Conservation (phyloP, 2,888 invertebrate genomes). For the Bhutanitis thaidina region DNA sequence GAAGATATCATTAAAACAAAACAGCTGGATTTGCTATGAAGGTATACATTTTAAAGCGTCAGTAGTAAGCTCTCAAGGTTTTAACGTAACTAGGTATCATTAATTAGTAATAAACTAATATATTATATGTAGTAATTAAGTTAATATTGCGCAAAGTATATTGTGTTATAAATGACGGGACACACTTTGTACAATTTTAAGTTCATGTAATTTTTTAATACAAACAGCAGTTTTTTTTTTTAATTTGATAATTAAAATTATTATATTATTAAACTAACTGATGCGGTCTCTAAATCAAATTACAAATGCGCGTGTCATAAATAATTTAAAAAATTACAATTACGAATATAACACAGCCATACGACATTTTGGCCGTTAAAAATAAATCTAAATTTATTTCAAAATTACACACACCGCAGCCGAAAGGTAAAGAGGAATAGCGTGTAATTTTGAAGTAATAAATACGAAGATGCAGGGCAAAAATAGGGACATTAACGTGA, state of each 20-base stretch:
- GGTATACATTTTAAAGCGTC: slow-evolving; percentile 49
- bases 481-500: no score
- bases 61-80: slow-evolving; percentile 57
- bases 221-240: no score
- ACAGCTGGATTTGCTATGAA: not conserved
- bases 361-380: slow-evolving; percentile 48
- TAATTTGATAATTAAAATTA: no score
- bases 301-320: slow-evolving; percentile 34
- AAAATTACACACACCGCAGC: not conserved
- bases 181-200: no score
- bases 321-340: slow-evolving; percentile 27
- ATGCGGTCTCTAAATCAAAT: not conserved
- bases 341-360: slow-evolving; percentile 52
- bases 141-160: no score
- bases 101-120: slow-evolving; percentile 47
- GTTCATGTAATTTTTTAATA: no score
- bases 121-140: slow-evolving; percentile 12
- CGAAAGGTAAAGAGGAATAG: not conserved
- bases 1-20: slow-evolving; percentile 20
- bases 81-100: slow-evolving; percentile 38
- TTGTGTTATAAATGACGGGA: no score
- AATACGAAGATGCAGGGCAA: not conserved
- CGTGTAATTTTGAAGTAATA: not conserved
- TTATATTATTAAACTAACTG: not conserved
- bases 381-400: slow-evolving; percentile 9